A percentile compares a stretch with the other conserved stretches of the same genome.
Conservation (phyloP, 1,140 invertebrate species). For the Acromyrmex echinatior region DNA sequence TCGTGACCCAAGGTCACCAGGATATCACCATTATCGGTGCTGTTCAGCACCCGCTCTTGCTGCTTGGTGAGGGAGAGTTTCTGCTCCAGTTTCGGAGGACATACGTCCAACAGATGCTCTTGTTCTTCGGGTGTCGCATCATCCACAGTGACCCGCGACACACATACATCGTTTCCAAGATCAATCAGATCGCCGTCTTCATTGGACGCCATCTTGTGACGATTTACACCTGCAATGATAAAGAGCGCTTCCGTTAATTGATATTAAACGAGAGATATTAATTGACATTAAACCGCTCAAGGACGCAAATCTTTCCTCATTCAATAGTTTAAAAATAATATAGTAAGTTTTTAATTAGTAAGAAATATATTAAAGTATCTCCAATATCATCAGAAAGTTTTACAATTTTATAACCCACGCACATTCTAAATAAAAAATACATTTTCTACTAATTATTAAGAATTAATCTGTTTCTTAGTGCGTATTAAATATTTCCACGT, state of each 20-base stretch:
- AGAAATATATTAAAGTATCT: neutral
- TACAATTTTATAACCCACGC: neutral
- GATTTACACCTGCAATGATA: constrained; percentile 56
- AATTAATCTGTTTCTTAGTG: neutral
- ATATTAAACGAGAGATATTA: constrained; percentile 3
- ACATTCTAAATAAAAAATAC: neutral
- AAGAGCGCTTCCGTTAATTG: constrained; percentile 3
- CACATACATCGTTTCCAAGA: constrained; percentile 80
- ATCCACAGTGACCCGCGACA: constrained; percentile 64
- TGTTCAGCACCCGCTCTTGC: constrained; percentile 69
- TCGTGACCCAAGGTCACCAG: constrained; percentile 84
- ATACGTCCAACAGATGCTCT: constrained; percentile 84
- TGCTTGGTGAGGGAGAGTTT: constrained; percentile 81
- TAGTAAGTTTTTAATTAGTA: neutral
- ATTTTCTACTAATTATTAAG: neutral
- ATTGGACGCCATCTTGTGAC: constrained; percentile 77
- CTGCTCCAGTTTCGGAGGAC: constrained; percentile 83
- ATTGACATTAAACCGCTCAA: neutral
- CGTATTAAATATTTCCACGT: neutral
- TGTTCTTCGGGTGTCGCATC: constrained; percentile 81
- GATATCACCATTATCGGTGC: constrained; percentile 75
- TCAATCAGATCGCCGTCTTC: constrained; percentile 85
- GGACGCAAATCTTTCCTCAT: neutral
- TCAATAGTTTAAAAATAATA: neutral
- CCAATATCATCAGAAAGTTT: neutral